These are phyloP conservation scores for Pemphigus obesinymphae DNA, from an alignment of 1,140 invertebrate genomes.

Conservation along the genomic window DNA sequence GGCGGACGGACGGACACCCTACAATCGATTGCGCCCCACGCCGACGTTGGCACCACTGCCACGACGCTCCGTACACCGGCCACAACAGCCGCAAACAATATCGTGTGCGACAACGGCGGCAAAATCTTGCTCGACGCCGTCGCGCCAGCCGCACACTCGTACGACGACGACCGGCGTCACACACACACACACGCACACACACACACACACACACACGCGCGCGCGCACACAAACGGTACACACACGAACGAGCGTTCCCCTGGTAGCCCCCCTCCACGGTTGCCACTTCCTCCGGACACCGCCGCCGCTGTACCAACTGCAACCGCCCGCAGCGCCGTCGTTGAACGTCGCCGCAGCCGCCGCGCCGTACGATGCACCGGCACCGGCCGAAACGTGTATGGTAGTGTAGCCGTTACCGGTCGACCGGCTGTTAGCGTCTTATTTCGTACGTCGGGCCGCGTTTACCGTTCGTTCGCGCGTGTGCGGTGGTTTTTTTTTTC, in stretches of 20 bases:
- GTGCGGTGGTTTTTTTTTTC: neutral
- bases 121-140: neutral
- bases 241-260: neutral
- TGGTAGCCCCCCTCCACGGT: neutral
- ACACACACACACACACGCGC: neutral
- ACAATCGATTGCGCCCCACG: too few relatives aligned
- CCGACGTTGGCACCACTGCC: conserved; percentile 32
- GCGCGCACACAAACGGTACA: neutral
- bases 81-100: neutral
- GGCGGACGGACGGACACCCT: neutral
- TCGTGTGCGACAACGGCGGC: neutral
- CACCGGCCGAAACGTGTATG: conserved; percentile 1
- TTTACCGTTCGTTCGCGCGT: neutral
- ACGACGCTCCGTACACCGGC: neutral
- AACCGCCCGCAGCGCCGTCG: neutral
- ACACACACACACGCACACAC: neutral
- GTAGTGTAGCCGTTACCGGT: conserved; percentile 16
- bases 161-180: neutral
- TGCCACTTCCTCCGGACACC: too few relatives aligned
- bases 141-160: neutral
- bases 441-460: neutral
- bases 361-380: neutral
- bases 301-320: neutral
- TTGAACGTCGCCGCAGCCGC: neutral
- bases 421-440: neutral